phyloP scores from a whole-genome alignment of 2,888 invertebrate species.

The Metallyticus violacea region DNA sequence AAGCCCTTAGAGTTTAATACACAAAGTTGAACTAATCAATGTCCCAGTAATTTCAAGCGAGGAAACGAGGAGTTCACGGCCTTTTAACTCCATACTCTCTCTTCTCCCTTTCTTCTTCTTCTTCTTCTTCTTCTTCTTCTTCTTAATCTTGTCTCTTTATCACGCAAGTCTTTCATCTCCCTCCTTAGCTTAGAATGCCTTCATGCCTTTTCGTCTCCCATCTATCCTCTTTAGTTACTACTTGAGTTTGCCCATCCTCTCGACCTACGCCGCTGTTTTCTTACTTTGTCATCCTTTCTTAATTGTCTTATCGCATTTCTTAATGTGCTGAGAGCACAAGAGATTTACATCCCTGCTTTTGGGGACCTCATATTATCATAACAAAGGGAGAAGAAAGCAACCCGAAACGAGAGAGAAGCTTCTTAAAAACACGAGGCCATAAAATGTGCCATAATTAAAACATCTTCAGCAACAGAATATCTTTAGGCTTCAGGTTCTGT shows the following conservation, averaged over 20 bases:
- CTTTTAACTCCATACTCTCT: too few relatives aligned
- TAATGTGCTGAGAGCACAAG: neutral
- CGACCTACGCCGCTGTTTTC: neutral
- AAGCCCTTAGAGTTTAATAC: neutral
- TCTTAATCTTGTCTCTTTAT: too few relatives aligned
- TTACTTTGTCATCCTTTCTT: neutral
- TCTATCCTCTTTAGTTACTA: too few relatives aligned
- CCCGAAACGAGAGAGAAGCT: neutral
- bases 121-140: neutral
- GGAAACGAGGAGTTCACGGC: too few relatives aligned
- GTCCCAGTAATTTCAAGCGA: constrained; percentile 23
- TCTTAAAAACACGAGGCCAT: too few relatives aligned
- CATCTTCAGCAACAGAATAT: too few relatives aligned
- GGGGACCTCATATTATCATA: neutral
- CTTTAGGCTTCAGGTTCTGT: too few relatives aligned
- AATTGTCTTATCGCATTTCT: neutral
- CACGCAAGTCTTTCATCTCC: neutral
- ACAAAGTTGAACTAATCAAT: constrained; percentile 22
- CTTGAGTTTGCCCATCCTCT: too few relatives aligned
- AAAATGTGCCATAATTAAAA: too few relatives aligned
- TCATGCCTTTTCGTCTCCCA: neutral
- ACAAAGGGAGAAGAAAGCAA: neutral
- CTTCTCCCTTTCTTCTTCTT: neutral
- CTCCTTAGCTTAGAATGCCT: neutral
- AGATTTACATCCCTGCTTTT: neutral